Evolutionary conservation across 2,113 vertebrate species (phyloP).

Genomic region (Saccopteryx bilineata): DNA sequence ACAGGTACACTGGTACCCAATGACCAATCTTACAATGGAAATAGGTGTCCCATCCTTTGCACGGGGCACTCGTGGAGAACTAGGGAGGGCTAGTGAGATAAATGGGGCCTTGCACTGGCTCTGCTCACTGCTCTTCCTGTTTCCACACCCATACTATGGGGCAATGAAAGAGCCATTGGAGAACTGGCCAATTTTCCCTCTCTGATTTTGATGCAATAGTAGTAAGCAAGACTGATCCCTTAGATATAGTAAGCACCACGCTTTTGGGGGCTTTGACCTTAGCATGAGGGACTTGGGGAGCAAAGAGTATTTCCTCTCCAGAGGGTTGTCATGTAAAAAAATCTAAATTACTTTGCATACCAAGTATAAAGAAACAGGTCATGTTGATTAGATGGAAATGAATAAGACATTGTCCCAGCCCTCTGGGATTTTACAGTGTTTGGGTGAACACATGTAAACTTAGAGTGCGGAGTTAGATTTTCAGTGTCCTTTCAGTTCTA

Average conservation of each 20-base stretch:
- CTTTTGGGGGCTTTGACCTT: neutral
- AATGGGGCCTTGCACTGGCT: neutral
- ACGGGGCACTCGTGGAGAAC: neutral
- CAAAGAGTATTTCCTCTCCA: conserved; percentile 25
- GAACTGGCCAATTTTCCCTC: neutral
- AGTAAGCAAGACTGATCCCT: neutral
- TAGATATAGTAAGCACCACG: neutral
- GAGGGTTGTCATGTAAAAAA: neutral
- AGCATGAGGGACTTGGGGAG: neutral
- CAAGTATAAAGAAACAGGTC: neutral
- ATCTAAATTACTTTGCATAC: conserved; percentile 26
- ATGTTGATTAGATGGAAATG: neutral
- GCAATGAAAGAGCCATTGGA: neutral
- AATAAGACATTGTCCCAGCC: neutral
- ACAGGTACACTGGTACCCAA: neutral
- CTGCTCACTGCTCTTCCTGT: neutral
- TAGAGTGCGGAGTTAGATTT: neutral
- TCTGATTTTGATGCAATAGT: neutral
- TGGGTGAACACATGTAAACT: neutral
- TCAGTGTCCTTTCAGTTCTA: neutral
- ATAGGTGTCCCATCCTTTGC: neutral
- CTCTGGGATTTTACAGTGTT: conserved; percentile 31
- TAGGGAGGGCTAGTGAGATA: neutral
- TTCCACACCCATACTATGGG: neutral
- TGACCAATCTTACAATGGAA: neutral